These are phyloP conservation scores for Grammomys surdaster DNA, from an alignment of 2,113 vertebrate species.

Conservation along the genomic window DNA sequence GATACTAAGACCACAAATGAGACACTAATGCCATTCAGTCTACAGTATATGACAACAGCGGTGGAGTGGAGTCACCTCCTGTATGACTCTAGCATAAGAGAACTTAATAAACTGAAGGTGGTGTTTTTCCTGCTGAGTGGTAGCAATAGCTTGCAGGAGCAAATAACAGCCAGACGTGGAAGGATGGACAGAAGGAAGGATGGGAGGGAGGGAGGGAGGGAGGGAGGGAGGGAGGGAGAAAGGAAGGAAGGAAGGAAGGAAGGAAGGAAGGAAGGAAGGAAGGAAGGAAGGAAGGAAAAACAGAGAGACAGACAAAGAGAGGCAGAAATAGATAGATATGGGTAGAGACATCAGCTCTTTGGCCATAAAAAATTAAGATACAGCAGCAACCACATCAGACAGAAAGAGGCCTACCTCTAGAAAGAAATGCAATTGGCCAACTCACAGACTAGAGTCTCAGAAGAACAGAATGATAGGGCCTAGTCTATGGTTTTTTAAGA, in stretches of 20 bases:
- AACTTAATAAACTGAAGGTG: neutral
- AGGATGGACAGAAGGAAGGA: too few relatives aligned
- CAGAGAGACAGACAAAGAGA: fast-evolving
- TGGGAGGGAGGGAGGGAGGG: fast-evolving
- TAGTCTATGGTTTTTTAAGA: neutral
- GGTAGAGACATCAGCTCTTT: neutral
- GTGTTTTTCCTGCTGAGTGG: neutral
- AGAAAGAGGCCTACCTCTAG: neutral
- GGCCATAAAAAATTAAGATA: neutral
- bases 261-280: fast-evolving
- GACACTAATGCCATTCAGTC: neutral
- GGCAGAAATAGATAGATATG: neutral
- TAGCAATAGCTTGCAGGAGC: neutral
- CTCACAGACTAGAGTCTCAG: neutral
- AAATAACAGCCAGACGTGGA: neutral
- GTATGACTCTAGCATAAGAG: neutral
- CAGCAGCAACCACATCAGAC: neutral
- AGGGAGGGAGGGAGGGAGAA: fast-evolving
- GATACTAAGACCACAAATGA: neutral
- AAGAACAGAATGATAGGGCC: neutral
- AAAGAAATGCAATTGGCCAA: neutral
- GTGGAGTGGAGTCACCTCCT: neutral
- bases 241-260: too few relatives aligned
- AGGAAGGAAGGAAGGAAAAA: fast-evolving
- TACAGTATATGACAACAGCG: fast-evolving